A percentile compares a stretch with the other conserved stretches of the same genome.
phyloP scores from a whole-genome alignment of 2,113 vertebrate genomes.

The Sterrhoptilus dennistouni region DNA sequence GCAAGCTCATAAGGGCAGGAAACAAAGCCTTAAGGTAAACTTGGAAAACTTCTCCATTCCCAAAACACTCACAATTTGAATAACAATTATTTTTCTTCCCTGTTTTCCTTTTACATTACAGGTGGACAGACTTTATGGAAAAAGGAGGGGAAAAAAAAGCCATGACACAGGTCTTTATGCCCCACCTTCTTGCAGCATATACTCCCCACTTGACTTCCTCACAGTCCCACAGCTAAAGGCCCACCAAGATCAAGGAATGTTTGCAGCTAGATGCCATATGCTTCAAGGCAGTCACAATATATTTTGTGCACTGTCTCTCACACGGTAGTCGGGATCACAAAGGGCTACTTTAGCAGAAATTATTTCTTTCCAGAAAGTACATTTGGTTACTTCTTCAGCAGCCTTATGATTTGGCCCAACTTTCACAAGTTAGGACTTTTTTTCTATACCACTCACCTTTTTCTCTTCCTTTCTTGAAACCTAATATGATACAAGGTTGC shows the following conservation, averaged over 20 bases:
- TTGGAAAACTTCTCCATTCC: neutral
- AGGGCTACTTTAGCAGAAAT: neutral
- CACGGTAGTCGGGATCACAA: neutral
- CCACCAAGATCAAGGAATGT: neutral
- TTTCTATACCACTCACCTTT: neutral
- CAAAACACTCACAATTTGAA: neutral
- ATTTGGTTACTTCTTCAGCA: neutral
- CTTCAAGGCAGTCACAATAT: neutral
- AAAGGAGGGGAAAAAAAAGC: neutral
- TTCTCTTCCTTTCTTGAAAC: neutral
- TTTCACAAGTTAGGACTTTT: neutral
- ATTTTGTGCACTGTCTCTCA: neutral
- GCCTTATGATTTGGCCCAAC: neutral
- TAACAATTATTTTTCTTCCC: neutral
- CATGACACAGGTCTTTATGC: neutral
- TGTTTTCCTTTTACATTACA: neutral
- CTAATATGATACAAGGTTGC: neutral
- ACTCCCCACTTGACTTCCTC: neutral
- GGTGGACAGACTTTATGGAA: neutral
- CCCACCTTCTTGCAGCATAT: neutral
- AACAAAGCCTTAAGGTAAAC: neutral
- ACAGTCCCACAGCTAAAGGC: neutral
- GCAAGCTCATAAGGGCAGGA: neutral
- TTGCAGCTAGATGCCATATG: neutral
- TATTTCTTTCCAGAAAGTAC: neutral